Evolutionary conservation across 2,888 invertebrate species (phyloP).

Genomic region (Lampropteryx suffumata): DNA sequence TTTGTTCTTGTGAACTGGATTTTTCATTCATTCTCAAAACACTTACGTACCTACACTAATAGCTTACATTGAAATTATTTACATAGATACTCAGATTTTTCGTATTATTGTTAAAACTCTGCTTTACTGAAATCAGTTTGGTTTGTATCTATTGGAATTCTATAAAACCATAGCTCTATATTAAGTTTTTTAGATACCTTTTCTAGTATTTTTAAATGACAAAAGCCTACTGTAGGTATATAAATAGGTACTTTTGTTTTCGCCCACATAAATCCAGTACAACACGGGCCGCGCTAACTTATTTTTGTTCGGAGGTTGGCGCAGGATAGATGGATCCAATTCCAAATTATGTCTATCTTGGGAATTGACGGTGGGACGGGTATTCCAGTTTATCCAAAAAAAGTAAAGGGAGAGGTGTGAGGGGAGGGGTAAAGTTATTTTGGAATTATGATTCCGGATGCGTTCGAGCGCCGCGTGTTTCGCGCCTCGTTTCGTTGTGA

Average conservation of each 20-base stretch:
- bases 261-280: conserved; percentile 70
- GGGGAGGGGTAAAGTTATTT: conserved; percentile 76
- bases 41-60: conserved; percentile 10
- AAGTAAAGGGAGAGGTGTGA: conserved; percentile 53
- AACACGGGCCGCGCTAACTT: conserved; percentile 63
- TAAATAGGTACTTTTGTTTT: conserved; percentile 62
- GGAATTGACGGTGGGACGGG: conserved; percentile 81
- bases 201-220: conserved; percentile 38
- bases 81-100: conserved; percentile 7
- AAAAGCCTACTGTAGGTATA: conserved; percentile 44
- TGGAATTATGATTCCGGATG: conserved; percentile 83
- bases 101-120: neutral
- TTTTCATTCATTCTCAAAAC: conserved; percentile 42
- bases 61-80: conserved; percentile 5
- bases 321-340: conserved; percentile 83
- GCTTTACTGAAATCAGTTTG: no score
- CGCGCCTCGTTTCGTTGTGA: conserved; percentile 77
- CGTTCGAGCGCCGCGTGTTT: conserved; percentile 76
- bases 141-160: no score
- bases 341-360: conserved; percentile 84
- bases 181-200: conserved; percentile 1
- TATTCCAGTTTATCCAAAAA: conserved; percentile 81
- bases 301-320: conserved; percentile 76
- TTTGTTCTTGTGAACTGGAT: conserved; percentile 43
- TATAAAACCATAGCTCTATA: neutral